Evolutionary conservation across 2,888 invertebrate species (phyloP), one percentile per base, ranked within the genome.

Genomic region (Andrena fulva): DNA sequence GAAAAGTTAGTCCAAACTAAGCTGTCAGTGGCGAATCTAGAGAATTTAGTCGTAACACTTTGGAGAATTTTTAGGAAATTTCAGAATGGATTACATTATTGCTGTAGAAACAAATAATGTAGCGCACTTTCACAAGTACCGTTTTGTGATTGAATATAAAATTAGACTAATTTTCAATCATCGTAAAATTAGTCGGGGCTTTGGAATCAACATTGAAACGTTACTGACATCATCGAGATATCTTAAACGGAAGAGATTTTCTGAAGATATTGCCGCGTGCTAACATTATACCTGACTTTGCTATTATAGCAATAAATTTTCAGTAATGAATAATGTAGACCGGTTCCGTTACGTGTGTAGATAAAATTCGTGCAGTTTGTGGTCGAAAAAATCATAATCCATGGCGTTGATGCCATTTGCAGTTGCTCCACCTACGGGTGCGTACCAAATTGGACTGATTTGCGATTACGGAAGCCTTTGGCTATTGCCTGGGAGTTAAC

Each of bases 391-490:
- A 24, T 4, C 52, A n/a, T 42, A 42, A 50, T 27, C 20, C 16
- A 29, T 35, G 5, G 24, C 27, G 16, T 75, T 33, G 54, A 27
- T 52, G 29, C 31, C n/a, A 42, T 54, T 54, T 24, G 50, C 64
- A 42, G 48, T 42, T 60, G 77, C 62, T 77, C 60, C 67, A 67
- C 52, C 64, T 52, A 59, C 50, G 31, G 29, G 66, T 67, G 42
- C 35, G 50, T 60, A 78, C 67, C 67, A 62, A 78, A 68, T 78
- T 68, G 62, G 31, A 59, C 52, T 67, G 59, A 77, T 77, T 77
- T 56, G 77, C 31, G 50, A 50, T 20, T 24, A 42, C 12, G 78
- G 54, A 42, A 62, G 60, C 10, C 74, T 33, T 48, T 66, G 27
- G 63, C 33, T 42, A 50, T 16, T 20, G 60, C 31, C 52, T 35